A percentile compares a stretch with the other conserved stretches of the same genome.
These are phyloP conservation scores for Cotesia chilonis DNA, from an alignment of 1,140 invertebrate genomes.

Conservation along the genomic window DNA sequence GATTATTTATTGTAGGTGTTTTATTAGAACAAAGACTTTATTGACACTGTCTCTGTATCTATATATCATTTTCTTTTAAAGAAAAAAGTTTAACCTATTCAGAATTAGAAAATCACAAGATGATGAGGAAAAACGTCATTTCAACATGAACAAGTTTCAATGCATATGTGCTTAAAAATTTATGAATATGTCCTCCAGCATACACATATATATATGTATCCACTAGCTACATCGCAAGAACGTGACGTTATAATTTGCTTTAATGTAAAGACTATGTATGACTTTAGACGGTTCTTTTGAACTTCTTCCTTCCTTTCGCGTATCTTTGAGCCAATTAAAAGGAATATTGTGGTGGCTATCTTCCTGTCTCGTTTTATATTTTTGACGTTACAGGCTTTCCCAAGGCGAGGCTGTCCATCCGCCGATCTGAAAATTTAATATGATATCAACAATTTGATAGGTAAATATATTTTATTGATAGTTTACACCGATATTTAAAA, in stretches of 20 bases:
- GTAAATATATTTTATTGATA: background rate
- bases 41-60: slow-evolving; percentile 28
- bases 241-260: too few species aligned
- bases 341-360: slow-evolving; percentile 29
- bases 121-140: background rate
- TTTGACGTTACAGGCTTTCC: slow-evolving; percentile 45
- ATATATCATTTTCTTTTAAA: background rate
- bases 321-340: background rate
- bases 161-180: too few species aligned
- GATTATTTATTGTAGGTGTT: slow-evolving; percentile 14
- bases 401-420: slow-evolving; percentile 47
- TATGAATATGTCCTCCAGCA: too few species aligned
- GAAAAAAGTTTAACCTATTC: background rate
- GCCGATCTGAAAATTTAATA: slow-evolving; percentile 41
- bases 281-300: background rate
- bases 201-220: too few species aligned
- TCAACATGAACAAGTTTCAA: too few species aligned
- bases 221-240: too few species aligned
- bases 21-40: background rate
- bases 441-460: background rate
- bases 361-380: background rate
- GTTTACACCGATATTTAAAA: too few species aligned
- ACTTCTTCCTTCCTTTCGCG: slow-evolving; percentile 21
- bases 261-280: too few species aligned
- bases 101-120: background rate